phyloP scores from a whole-genome alignment of 2,888 invertebrate genomes.

The Lamproptera curius region DNA sequence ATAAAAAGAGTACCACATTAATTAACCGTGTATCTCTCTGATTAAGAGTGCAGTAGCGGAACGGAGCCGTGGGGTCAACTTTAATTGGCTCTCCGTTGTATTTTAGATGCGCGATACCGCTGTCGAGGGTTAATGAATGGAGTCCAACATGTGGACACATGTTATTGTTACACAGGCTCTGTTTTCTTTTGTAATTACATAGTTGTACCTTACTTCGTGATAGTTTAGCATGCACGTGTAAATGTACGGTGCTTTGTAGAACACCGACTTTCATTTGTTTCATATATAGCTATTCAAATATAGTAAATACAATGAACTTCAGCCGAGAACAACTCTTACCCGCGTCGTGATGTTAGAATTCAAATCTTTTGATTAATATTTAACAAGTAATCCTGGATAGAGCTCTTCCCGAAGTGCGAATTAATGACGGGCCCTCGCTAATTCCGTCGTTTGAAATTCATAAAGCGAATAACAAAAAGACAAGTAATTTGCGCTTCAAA shows the following conservation, averaged over 20 bases:
- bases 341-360: too few species aligned
- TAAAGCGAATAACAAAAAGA: constrained; percentile 71
- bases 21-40: constrained; percentile 71
- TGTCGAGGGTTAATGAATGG: constrained; percentile 62
- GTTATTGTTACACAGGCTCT: constrained; percentile 52
- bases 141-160: constrained; percentile 64
- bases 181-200: constrained; percentile 60
- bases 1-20: constrained; percentile 69
- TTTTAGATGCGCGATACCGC: constrained; percentile 70
- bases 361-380: constrained; percentile 49
- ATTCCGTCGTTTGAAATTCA: constrained; percentile 64
- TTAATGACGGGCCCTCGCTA: constrained; percentile 52
- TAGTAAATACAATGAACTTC: too few species aligned
- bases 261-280: constrained; percentile 6
- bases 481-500: constrained; percentile 66
- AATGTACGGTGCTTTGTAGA: constrained; percentile 20
- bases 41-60: constrained; percentile 73
- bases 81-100: constrained; percentile 66
- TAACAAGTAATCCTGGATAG: constrained; percentile 49
- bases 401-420: constrained; percentile 50
- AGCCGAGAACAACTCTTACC: too few species aligned
- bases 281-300: too few species aligned
- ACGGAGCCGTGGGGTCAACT: constrained; percentile 62
- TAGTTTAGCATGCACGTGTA: constrained; percentile 15
- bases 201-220: constrained; percentile 25